These are phyloP conservation scores for Eidolon dupreanum DNA, from an alignment of 2,797 vertebrate species.

Conservation along the genomic window DNA sequence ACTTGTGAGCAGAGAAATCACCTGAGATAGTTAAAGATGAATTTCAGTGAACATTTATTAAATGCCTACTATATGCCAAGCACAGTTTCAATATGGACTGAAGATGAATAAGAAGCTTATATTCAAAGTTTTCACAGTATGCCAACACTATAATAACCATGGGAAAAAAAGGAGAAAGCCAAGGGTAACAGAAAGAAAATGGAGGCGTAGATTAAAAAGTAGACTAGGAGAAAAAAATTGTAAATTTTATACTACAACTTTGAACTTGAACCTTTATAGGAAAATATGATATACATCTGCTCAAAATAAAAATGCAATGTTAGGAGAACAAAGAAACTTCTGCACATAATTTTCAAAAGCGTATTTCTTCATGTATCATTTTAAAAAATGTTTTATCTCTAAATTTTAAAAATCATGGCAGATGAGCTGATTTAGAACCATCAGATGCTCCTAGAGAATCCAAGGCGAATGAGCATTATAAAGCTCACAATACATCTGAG, in stretches of 20 bases:
- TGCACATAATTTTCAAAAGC: background rate
- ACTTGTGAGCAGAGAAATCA: constrained; percentile 3
- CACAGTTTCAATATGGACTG: background rate
- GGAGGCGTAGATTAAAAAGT: background rate
- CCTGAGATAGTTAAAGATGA: background rate
- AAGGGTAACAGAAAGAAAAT: background rate
- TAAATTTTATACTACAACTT: constrained; percentile 30
- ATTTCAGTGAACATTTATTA: constrained; percentile 38
- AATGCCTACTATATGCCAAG: background rate
- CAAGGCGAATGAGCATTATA: constrained; percentile 36
- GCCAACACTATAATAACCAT: background rate
- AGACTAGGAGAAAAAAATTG: constrained; percentile 25
- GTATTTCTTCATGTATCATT: constrained; percentile 7
- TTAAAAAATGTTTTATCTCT: constrained; percentile 47
- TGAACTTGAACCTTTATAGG: constrained; percentile 10
- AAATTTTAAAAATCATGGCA: constrained; percentile 27
- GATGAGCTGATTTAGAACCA: constrained; percentile 38
- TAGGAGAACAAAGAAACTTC: constrained; percentile 27
- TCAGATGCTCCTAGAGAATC: constrained; percentile 41
- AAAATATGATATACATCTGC: background rate
- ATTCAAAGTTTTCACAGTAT: background rate
- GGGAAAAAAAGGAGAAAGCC: background rate
- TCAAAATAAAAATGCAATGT: constrained; percentile 23
- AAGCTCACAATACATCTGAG: background rate
- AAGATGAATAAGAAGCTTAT: background rate